Evolutionary conservation across 2,797 vertebrate genomes (phyloP).

Genomic region (Chromobotia macracanthus): DNA sequence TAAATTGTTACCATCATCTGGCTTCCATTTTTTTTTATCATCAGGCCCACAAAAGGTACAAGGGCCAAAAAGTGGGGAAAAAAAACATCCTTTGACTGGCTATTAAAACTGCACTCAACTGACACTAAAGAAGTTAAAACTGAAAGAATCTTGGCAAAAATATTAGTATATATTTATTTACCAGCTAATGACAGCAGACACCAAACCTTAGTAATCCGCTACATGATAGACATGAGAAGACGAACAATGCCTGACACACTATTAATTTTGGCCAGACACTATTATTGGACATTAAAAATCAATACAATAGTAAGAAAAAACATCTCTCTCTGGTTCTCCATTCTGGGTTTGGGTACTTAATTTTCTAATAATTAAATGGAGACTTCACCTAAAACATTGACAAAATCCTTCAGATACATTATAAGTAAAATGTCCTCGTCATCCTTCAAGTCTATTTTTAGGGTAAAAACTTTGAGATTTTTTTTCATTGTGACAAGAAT

Average conservation of each 20-base stretch:
- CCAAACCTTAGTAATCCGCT: constrained; percentile 15
- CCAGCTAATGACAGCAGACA: constrained; percentile 20
- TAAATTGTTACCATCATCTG: too few relatives aligned
- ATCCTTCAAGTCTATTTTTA: too few relatives aligned
- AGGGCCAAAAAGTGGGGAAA: too few relatives aligned
- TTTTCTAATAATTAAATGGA: neutral
- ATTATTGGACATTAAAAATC: constrained; percentile 28
- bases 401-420: constrained; percentile 28
- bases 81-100: too few relatives aligned
- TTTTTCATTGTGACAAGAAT: too few relatives aligned
- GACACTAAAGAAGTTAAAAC: neutral
- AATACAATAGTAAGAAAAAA: constrained; percentile 13
- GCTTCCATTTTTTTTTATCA: too few relatives aligned
- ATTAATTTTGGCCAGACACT: constrained; percentile 43
- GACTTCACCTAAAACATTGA: constrained; percentile 30
- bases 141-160: neutral
- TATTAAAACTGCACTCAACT: neutral
- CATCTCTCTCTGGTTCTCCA: neutral
- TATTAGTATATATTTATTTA: constrained; percentile 12
- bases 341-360: neutral
- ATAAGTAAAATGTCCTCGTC: too few relatives aligned
- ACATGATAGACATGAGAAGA: constrained; percentile 22
- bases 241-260: constrained; percentile 24
- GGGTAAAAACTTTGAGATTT: constrained; percentile 9
- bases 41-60: too few relatives aligned